Evolutionary conservation across 2,888 invertebrate species (phyloP), one percentile per base, ranked within the genome.

Genomic region (Pheosia gnoma): DNA sequence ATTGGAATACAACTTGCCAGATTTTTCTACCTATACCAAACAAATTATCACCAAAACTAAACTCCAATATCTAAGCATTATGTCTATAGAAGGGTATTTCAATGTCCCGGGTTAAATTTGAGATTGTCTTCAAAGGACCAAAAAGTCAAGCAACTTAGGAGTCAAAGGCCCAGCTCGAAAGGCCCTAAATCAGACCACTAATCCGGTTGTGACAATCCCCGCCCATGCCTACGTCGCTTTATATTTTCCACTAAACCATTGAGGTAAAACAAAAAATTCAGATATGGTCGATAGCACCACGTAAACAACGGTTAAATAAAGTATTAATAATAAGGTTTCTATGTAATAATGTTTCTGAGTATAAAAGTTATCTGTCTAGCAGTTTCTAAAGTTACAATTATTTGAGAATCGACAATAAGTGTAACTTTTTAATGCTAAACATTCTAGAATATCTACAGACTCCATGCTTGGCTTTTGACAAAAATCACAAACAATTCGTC

Each of bases 141-240:
- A 68, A 65, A 66, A 66, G 64, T 65, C 61, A 67, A 65, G 66
- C 61, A 68, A 66, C 63, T 59, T 25, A 25, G 25, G 61, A 63
- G 76, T 77, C 78, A 78, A 80, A 79, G 74, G 73, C 75, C 63
- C 71, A 67, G 65, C 70, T 69, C 78, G 72, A 80, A 82, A 77
- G 79, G 79, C 79, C 81, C 80, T 88, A 88, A 88, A 88, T 87
- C 88, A 86, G 79, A 60, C 60, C 70, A 62, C 83, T 88, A 87
- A 88, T 86, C 85, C 83, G 80, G 59, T 70, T 80, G 72, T 80
- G 85, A 77, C 83, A 80, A 76, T 78, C 78, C 67, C 74, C 79
- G 74, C 79, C 77, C 78, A 73, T 66, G 63, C 73, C 60, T 67
- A 61, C 66, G 71, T 79, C 53, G 55, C 80, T 83, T 82, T 83